These are phyloP conservation scores for Eufriesea mexicana DNA, from an alignment of 1,140 invertebrate species.

Conservation along the genomic window DNA sequence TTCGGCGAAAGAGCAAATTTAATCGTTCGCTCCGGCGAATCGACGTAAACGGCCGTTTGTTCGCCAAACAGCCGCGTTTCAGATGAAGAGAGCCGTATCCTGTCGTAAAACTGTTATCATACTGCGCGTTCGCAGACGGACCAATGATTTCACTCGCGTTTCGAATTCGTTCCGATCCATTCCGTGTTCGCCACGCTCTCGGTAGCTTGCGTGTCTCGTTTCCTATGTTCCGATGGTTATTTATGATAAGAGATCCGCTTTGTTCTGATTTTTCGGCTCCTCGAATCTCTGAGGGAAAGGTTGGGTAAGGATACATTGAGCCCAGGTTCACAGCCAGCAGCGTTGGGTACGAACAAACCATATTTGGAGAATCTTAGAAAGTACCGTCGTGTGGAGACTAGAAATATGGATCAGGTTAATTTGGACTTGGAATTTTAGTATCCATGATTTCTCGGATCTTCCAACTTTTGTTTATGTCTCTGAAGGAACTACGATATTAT, in stretches of 20 bases:
- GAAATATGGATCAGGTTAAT: no score
- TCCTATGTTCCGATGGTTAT: neutral
- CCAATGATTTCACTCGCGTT: neutral
- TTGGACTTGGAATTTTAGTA: no score
- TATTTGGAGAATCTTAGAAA: no score
- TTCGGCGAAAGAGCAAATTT: slow-evolving; percentile 62
- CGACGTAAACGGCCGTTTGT: slow-evolving; percentile 55
- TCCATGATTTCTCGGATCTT: no score
- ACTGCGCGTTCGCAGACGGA: neutral
- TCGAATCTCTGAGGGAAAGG: no score
- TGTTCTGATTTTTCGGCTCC: no score
- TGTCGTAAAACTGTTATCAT: slow-evolving; percentile 27
- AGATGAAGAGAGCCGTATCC: neutral
- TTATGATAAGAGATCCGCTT: neutral
- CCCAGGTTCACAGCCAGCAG: no score
- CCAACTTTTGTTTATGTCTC: no score
- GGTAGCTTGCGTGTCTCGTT: neutral
- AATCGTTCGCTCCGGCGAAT: slow-evolving; percentile 60
- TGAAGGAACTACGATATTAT: no score
- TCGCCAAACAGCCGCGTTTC: slow-evolving; percentile 13
- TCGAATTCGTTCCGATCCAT: slow-evolving; percentile 23
- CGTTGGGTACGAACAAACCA: no score
- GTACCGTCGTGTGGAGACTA: no score
- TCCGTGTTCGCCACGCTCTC: neutral
- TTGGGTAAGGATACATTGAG: no score